Base-by-base conservation (phyloP, 2,797 vertebrate species). In the Apogon talboti region DNA sequence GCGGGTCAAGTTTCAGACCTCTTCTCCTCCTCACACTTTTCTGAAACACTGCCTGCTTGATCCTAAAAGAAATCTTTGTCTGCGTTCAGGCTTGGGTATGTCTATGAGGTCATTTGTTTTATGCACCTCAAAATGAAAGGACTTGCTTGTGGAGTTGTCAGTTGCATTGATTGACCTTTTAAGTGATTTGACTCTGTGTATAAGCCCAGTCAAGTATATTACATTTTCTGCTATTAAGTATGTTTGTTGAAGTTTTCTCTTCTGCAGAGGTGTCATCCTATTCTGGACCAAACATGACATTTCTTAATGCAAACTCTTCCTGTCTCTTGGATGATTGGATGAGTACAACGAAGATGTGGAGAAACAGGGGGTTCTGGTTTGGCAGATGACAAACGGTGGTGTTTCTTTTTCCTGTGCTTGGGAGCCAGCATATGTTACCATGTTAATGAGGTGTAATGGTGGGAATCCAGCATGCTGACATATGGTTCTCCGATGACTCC, bases 371-470 rank as follows among this genome's bases (percentile, higher is more conserved):
- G 49, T 87, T 81, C 53, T 78, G 77, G 60, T 83, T 85, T 79
- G 85, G 78, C 88, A 88, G 91, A 91, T 92, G 91, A 92, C 83
- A 78, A 91, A 78, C 66, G 57, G 72, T 81, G 50, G 73, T 67
- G 79, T 86, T 90, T 89, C 85, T 87, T 74, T 75, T 90, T 82
- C 66, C 72, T 86, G 71, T 91, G 85, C 90, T 92, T 90, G 90
- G 88, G 90, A 91, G 92, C 87, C 81, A 77, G 88, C 91, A 92
- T 92, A 91, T 93, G 92, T 89, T 89, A 85, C 87, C 90, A 90
- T 92, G 91, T 88, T 93, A 93, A 93, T 92, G 89, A 93, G 92
- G 91, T 91, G 85, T 90, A 90, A 93, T 92, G 90, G 88, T 90
- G 89, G 91, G 90, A 92, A 88, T 90, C 88, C 86, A 88, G 88